These are phyloP conservation scores for Acleris holmiana DNA, from an alignment of 2,888 invertebrate species.

Conservation along the genomic window DNA sequence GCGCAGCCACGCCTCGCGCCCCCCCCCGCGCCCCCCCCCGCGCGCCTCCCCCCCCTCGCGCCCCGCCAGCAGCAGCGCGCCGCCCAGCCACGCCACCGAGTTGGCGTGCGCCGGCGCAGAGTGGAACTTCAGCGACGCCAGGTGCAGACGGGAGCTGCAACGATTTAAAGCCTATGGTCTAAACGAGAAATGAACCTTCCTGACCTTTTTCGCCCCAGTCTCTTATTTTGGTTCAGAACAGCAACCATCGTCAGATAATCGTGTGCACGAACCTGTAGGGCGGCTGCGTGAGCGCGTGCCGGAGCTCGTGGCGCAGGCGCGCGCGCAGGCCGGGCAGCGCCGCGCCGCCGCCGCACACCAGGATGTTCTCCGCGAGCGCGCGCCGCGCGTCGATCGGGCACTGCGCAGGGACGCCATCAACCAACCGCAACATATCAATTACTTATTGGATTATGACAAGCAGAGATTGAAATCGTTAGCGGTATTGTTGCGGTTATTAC, in stretches of 20 bases:
- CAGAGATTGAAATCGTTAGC: too few relatives aligned
- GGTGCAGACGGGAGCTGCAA: slow-evolving; percentile 52
- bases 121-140: slow-evolving; percentile 89
- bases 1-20: slow-evolving; percentile 89
- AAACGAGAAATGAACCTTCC: background rate
- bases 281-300: slow-evolving; percentile 85
- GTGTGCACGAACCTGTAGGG: slow-evolving; percentile 87
- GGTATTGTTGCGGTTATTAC: too few relatives aligned
- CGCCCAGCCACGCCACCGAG: slow-evolving; percentile 94
- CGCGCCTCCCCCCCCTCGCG: slow-evolving; percentile 82
- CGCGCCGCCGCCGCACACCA: slow-evolving; percentile 94
- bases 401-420: slow-evolving; percentile 55
- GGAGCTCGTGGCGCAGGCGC: slow-evolving; percentile 91
- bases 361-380: slow-evolving; percentile 91
- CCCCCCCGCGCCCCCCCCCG: slow-evolving; percentile 81
- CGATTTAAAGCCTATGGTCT: background rate
- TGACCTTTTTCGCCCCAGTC: background rate
- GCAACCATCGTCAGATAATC: too few relatives aligned
- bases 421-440: too few relatives aligned
- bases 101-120: slow-evolving; percentile 89
- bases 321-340: slow-evolving; percentile 93
- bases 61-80: slow-evolving; percentile 71
- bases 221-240: too few relatives aligned
- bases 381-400: slow-evolving; percentile 93
- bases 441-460: too few relatives aligned